phyloP scores from a whole-genome alignment of 2,797 vertebrate genomes.

The Sebastolobus altivelis region DNA sequence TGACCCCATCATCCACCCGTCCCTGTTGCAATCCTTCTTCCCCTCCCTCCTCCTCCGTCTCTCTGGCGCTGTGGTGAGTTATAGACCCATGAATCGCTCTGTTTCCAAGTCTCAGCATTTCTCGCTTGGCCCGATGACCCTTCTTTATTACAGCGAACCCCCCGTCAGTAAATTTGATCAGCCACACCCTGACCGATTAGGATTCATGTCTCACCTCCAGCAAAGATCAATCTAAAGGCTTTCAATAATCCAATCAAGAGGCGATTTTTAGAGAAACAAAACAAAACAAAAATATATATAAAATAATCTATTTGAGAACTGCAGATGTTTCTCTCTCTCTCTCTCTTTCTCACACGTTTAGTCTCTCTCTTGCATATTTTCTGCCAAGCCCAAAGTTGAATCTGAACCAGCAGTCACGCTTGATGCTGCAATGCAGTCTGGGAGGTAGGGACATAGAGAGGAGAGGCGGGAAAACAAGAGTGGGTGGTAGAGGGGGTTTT shows the following conservation, averaged over 20 bases:
- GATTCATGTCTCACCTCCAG: slow-evolving; percentile 65
- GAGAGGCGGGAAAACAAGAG: background rate
- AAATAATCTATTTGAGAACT: slow-evolving; percentile 21
- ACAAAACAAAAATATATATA: slow-evolving; percentile 22
- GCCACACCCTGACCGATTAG: slow-evolving; percentile 54
- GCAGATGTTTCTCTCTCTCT: slow-evolving; percentile 1
- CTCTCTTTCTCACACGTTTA: background rate
- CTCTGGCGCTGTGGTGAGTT: slow-evolving; percentile 66
- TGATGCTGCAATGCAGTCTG: slow-evolving; percentile 59
- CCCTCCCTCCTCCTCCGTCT: background rate
- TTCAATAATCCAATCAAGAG: slow-evolving; percentile 67
- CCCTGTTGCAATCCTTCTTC: slow-evolving; percentile 35
- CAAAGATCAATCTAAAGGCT: slow-evolving; percentile 65
- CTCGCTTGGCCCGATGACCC: slow-evolving; percentile 65
- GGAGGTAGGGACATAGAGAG: slow-evolving; percentile 27
- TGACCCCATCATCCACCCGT: slow-evolving; percentile 19
- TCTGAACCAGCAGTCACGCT: slow-evolving; percentile 24
- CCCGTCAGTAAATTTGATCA: slow-evolving; percentile 71
- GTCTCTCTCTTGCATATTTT: slow-evolving; percentile 20
- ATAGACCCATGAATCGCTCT: slow-evolving; percentile 71
- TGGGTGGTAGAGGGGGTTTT: background rate
- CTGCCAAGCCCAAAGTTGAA: slow-evolving; percentile 33
- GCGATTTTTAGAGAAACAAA: slow-evolving; percentile 5
- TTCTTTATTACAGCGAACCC: slow-evolving; percentile 70
- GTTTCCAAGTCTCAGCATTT: slow-evolving; percentile 80